Evolutionary conservation across 2,888 invertebrate genomes (phyloP).

Genomic region (Drosophila tripunctata): DNA sequence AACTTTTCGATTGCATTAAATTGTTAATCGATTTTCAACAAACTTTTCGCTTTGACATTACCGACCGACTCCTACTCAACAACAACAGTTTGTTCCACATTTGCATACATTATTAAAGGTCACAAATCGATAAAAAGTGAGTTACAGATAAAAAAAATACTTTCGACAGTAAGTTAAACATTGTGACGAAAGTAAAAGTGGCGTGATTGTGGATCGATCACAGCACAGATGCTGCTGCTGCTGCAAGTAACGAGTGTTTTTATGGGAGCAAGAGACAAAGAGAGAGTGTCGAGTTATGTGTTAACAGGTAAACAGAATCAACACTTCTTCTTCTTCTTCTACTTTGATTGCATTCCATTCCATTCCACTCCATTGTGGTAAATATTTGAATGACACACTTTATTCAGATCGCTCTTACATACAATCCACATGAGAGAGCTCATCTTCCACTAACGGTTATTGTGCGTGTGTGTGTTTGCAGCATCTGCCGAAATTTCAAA

Average conservation of each 20-base stretch:
- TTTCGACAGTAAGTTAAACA: constrained; percentile 1
- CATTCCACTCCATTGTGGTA: constrained; percentile 7
- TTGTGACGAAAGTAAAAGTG: constrained; percentile 48
- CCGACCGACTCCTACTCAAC: no score
- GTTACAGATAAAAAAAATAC: background rate
- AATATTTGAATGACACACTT: constrained; percentile 68
- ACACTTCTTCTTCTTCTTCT: constrained; percentile 1
- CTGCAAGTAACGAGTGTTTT: background rate
- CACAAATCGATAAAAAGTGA: constrained; percentile 4
- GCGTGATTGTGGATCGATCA: constrained; percentile 18
- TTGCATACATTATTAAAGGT: constrained; percentile 27
- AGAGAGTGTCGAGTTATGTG: constrained; percentile 17
- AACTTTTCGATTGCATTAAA: background rate
- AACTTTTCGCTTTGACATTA: constrained; percentile 4
- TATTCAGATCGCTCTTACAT: constrained; percentile 16
- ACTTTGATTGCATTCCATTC: constrained; percentile 34
- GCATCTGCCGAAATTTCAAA: constrained; percentile 36
- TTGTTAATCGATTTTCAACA: background rate
- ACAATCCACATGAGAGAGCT: background rate
- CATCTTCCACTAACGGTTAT: constrained; percentile 32
- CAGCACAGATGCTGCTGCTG: constrained; percentile 24
- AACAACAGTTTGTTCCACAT: background rate
- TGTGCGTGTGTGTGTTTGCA: background rate
- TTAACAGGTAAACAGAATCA: constrained; percentile 35
- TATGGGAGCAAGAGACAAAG: background rate